These are phyloP conservation scores for Ephydatia muelleri DNA, from an alignment of 37 sponge, comb jelly and placozoan species.

Conservation along the genomic window DNA sequence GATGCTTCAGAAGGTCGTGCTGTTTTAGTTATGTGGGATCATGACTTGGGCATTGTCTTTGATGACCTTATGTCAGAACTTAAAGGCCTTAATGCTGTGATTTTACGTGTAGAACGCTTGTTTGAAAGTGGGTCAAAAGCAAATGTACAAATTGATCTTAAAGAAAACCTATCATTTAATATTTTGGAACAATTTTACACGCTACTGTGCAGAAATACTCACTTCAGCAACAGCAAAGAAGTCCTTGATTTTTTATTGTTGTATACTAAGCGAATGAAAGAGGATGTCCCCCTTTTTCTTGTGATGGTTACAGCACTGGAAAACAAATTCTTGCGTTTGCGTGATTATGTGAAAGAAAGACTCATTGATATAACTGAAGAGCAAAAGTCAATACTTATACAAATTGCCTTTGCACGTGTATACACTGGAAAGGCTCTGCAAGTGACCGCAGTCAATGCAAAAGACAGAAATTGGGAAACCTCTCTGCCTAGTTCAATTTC, in stretches of 20 bases:
- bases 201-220: neutral
- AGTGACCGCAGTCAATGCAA: neutral
- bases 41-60: neutral
- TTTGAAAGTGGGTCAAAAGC: neutral
- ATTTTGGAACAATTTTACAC: neutral
- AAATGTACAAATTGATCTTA: neutral
- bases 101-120: neutral
- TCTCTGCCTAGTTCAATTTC: neutral
- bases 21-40: neutral
- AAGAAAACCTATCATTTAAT: neutral
- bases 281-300: neutral
- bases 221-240: neutral
- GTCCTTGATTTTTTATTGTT: neutral
- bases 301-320: neutral
- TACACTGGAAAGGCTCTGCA: neutral
- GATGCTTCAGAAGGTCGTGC: neutral
- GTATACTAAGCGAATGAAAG: neutral
- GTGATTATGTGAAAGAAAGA: neutral
- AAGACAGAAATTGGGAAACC: neutral
- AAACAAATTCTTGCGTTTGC: neutral
- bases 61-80: neutral
- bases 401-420: neutral
- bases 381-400: neutral
- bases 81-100: neutral
- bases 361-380: neutral